phyloP scores from a whole-genome alignment of 2,888 invertebrate species.

The Apamea sordens region DNA sequence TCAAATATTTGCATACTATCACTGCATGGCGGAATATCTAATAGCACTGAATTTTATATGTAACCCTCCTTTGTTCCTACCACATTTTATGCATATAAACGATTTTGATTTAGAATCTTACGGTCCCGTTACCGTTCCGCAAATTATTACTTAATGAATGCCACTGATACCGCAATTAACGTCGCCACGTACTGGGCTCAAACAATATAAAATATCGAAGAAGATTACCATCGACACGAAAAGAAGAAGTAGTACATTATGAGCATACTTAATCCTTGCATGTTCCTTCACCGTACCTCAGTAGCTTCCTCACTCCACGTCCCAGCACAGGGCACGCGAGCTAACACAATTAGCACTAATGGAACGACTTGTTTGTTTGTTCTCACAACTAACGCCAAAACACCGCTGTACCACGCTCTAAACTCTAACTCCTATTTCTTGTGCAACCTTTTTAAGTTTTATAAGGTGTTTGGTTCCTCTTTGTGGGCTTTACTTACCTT shows the following conservation, averaged over 20 bases:
- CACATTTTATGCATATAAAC: too few species aligned
- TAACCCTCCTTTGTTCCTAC: neutral
- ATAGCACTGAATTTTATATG: too few species aligned
- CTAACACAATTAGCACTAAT: slow-evolving; percentile 80
- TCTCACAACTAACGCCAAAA: slow-evolving; percentile 68
- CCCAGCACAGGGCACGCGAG: slow-evolving; percentile 51
- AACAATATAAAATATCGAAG: too few species aligned
- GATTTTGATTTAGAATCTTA: too few species aligned
- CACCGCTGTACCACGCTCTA: slow-evolving; percentile 54
- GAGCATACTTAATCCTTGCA: slow-evolving; percentile 24
- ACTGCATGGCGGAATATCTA: too few species aligned
- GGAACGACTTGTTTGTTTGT: slow-evolving; percentile 79
- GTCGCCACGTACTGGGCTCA: too few species aligned
- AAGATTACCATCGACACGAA: too few species aligned
- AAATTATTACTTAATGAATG: too few species aligned
- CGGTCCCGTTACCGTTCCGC: neutral
- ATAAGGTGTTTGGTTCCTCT: slow-evolving; percentile 38
- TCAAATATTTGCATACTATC: too few species aligned
- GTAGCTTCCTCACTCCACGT: slow-evolving; percentile 28
- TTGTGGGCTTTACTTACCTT: slow-evolving; percentile 13
- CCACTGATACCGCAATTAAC: too few species aligned
- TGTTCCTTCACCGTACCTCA: slow-evolving; percentile 29
- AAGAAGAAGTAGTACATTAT: too few species aligned
- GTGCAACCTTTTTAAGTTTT: slow-evolving; percentile 57
- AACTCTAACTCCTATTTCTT: slow-evolving; percentile 57